Percentiles rank a stretch among this genome's conserved stretches.
Conservation (phyloP, 2,888 invertebrate species). For the Aphodius sticticus region DNA sequence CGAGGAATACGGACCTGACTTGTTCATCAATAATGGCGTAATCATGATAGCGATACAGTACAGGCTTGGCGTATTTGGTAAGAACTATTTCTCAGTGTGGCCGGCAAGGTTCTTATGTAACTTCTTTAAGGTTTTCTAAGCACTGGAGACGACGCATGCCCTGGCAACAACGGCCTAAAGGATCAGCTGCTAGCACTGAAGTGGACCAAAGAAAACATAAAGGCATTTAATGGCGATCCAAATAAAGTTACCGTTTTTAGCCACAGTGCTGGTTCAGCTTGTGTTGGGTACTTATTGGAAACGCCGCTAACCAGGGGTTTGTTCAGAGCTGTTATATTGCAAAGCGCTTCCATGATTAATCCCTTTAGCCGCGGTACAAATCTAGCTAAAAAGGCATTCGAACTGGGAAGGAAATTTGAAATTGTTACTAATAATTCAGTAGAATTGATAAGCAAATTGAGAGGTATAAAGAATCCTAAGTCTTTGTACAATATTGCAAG, state of each 20-base stretch:
- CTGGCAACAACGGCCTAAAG: neutral
- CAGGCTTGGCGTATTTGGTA: neutral
- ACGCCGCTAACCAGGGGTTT: neutral
- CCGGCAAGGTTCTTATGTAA: too few relatives aligned
- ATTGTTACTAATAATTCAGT: neutral
- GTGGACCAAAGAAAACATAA: neutral
- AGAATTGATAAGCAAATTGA: neutral
- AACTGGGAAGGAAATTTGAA: neutral
- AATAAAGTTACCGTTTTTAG: neutral
- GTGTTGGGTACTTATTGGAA: neutral
- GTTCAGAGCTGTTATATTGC: neutral
- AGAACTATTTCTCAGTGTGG: too few relatives aligned
- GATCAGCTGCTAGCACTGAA: neutral
- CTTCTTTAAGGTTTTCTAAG: neutral
- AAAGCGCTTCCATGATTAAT: neutral
- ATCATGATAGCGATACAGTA: neutral
- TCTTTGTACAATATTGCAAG: neutral
- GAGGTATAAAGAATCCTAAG: neutral
- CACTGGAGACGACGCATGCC: neutral
- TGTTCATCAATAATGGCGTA: neutral
- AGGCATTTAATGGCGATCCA: neutral
- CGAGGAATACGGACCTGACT: neutral
- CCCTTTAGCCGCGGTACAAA: neutral
- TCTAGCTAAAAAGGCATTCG: neutral
- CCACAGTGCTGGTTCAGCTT: neutral